A percentile compares a stretch with the other conserved stretches of the same genome.
Evolutionary conservation across 2,888 invertebrate species (phyloP).

Genomic region (Diarsia dahlii): DNA sequence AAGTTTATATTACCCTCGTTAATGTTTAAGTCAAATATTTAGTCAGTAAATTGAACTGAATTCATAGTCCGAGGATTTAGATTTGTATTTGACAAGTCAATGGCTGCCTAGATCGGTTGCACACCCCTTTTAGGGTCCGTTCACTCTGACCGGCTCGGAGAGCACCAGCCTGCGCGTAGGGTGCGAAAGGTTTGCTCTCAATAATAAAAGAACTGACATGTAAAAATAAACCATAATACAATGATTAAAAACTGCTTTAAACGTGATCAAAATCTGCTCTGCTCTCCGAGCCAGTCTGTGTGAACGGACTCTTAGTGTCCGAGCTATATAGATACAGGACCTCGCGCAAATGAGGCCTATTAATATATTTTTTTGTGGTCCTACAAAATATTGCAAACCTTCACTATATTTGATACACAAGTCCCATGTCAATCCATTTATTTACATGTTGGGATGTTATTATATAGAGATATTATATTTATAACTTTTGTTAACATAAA

Average conservation of each 20-base stretch:
- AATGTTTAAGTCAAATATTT: background rate
- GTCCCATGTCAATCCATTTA: conserved; percentile 33
- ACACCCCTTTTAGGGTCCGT: too few relatives aligned
- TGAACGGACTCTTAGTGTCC: too few relatives aligned
- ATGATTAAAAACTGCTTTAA: too few relatives aligned
- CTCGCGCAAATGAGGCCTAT: background rate
- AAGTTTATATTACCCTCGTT: background rate
- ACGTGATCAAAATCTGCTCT: too few relatives aligned
- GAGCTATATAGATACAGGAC: too few relatives aligned
- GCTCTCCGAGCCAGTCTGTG: too few relatives aligned
- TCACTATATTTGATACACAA: conserved; percentile 10
- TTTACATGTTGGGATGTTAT: conserved; percentile 39
- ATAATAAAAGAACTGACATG: too few relatives aligned
- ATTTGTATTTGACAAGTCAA: background rate
- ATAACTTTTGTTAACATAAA: conserved; percentile 41
- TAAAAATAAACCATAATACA: too few relatives aligned
- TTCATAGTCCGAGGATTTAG: background rate
- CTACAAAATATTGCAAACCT: conserved; percentile 49
- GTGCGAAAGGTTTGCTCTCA: too few relatives aligned
- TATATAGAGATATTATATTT: conserved; percentile 1
- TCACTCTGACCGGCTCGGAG: too few relatives aligned
- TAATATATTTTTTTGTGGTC: conserved; percentile 1
- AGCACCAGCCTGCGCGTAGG: too few relatives aligned
- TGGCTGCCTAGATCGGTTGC: too few relatives aligned
- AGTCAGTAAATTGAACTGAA: background rate